A percentile compares a stretch with the other conserved stretches of the same genome.
Evolutionary conservation across 2,113 vertebrate species (phyloP).

Genomic region (Sapajus apella): DNA sequence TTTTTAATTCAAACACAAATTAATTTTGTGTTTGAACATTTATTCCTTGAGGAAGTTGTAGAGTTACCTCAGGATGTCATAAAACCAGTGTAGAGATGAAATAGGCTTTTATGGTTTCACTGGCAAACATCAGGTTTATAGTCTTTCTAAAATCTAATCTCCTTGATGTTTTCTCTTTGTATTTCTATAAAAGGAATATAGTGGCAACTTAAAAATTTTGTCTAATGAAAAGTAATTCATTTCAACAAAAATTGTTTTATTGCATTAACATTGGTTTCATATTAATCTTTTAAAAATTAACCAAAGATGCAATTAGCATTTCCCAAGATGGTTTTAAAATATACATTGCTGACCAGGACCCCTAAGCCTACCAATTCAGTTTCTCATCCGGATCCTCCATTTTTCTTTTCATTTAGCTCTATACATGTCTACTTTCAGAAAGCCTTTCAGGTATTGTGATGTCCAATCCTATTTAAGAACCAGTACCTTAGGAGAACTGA

Average conservation of each 20-base stretch:
- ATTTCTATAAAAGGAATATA: not conserved
- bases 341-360: not conserved
- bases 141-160: not conserved
- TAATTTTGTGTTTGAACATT: slow-evolving; percentile 18
- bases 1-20: not conserved
- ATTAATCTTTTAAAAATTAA: slow-evolving; percentile 21
- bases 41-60: not conserved
- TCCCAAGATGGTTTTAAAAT: not conserved
- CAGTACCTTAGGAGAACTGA: not conserved
- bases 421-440: not conserved
- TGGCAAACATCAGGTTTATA: not conserved
- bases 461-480: not conserved
- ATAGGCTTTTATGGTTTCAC: not conserved
- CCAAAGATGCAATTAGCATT: not conserved
- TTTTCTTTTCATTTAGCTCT: not conserved
- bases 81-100: not conserved
- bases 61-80: not conserved
- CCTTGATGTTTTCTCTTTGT: not conserved
- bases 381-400: not conserved
- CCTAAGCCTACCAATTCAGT: not conserved
- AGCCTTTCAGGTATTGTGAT: not conserved
- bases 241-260: not conserved
- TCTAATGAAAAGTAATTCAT: not conserved
- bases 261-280: not conserved
- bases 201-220: not conserved